Evolutionary conservation across 2,888 invertebrate genomes (phyloP).

Genomic region (Sisyra nigra): DNA sequence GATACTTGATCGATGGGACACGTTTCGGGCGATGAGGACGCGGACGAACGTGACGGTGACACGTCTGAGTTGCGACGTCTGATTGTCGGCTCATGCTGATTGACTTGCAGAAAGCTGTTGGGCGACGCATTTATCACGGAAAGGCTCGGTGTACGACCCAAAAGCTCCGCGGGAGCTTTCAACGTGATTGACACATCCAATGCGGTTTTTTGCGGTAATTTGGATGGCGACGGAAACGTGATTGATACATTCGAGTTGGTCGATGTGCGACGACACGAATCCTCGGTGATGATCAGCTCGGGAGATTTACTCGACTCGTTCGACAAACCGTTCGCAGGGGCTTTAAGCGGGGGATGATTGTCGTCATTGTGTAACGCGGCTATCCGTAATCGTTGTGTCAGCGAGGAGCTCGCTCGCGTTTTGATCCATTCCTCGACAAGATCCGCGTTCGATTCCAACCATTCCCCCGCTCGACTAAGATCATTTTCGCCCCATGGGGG

Average conservation of each 20-base stretch:
- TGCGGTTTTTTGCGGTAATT: background rate
- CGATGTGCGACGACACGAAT: background rate
- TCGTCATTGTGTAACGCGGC: constrained; percentile 14
- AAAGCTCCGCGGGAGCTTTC: too few relatives aligned
- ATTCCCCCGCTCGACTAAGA: constrained; percentile 18
- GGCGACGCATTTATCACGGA: too few relatives aligned
- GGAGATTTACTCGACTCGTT: background rate
- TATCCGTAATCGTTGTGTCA: constrained; percentile 40
- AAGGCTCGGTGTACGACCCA: too few relatives aligned
- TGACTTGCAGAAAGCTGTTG: too few relatives aligned
- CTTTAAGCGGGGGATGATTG: constrained; percentile 19
- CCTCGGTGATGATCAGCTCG: background rate
- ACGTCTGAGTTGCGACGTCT: too few relatives aligned
- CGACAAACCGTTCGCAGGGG: constrained; percentile 15
- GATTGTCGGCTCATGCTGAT: too few relatives aligned
- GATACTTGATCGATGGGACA: background rate
- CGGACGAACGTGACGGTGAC: background rate
- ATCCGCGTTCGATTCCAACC: constrained; percentile 45
- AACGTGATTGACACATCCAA: too few relatives aligned
- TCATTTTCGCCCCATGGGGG: constrained; percentile 24
- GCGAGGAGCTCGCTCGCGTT: constrained; percentile 54
- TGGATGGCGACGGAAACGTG: background rate
- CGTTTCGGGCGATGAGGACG: background rate
- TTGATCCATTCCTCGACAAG: constrained; percentile 61
- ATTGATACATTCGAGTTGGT: constrained; percentile 2